A percentile compares a stretch with the other conserved stretches of the same genome.
Conservation (phyloP, 2,888 invertebrate species). For the Isotomurus palustris region DNA sequence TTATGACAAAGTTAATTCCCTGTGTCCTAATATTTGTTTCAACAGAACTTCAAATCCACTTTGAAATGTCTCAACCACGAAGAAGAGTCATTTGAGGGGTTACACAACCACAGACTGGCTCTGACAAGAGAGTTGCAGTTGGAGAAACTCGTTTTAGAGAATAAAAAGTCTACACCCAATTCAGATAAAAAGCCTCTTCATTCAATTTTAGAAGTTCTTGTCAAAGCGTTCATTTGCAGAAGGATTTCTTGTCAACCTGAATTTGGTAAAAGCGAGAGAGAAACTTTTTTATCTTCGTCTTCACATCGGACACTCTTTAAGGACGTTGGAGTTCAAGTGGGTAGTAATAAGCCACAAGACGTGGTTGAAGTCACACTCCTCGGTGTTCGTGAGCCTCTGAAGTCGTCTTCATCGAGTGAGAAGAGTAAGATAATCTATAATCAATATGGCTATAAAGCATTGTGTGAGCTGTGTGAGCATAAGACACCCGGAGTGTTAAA, state of each 20-base stretch:
- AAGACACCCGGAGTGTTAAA: too few relatives aligned
- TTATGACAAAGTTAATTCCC: not conserved
- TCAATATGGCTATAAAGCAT: too few relatives aligned
- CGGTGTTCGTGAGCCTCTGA: not conserved
- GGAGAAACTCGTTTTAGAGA: not conserved
- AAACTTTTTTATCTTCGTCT: not conserved
- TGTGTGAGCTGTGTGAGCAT: too few relatives aligned
- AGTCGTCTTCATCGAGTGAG: too few relatives aligned
- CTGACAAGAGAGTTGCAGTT: not conserved
- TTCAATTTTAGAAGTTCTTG: slow-evolving; percentile 3
- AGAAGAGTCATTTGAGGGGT: not conserved
- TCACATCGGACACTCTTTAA: too few relatives aligned
- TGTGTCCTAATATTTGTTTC: not conserved
- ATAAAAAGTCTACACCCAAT: not conserved
- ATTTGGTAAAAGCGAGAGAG: not conserved
- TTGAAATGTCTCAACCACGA: not conserved
- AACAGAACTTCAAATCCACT: slow-evolving; percentile 1
- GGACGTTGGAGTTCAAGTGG: too few relatives aligned
- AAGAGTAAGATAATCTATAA: too few relatives aligned
- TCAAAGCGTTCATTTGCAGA: not conserved
- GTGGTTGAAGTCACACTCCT: too few relatives aligned
- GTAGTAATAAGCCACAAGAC: too few relatives aligned
- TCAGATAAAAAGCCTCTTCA: not conserved
- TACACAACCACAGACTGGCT: not conserved
- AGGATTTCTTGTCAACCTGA: not conserved